These are phyloP conservation scores for Natrix natrix DNA, from an alignment of 2,797 vertebrate genomes.

Conservation along the genomic window DNA sequence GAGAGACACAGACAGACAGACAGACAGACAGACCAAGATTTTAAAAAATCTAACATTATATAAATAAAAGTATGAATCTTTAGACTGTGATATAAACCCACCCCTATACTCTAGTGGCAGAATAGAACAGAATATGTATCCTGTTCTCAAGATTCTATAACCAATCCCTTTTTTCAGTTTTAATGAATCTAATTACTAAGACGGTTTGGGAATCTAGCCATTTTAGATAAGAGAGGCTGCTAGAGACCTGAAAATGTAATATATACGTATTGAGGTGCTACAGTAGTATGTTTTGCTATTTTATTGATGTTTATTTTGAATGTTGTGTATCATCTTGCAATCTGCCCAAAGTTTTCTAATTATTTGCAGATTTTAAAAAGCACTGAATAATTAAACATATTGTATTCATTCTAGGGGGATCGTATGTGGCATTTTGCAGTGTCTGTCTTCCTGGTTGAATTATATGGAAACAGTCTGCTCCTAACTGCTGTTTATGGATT, in stretches of 20 bases:
- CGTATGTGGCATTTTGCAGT: slow-evolving; percentile 99
- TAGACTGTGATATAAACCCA: neutral
- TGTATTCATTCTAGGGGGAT: slow-evolving; percentile 81
- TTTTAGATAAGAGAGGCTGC: neutral
- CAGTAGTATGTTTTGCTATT: neutral
- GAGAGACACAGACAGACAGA: no score
- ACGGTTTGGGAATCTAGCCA: neutral
- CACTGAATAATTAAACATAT: neutral
- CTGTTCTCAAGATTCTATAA: neutral
- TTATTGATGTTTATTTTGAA: neutral
- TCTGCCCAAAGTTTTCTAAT: neutral
- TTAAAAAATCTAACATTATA: no score
- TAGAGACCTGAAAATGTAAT: neutral
- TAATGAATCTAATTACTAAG: neutral
- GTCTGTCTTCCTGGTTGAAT: slow-evolving; percentile 94
- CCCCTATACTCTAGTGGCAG: neutral
- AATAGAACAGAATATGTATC: neutral
- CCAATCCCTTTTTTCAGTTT: neutral
- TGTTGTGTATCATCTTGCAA: neutral
- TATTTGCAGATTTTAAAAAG: neutral
- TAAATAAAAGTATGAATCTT: no score
- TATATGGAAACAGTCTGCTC: slow-evolving; percentile 96
- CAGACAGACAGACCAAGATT: no score
- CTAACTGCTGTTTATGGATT: slow-evolving; percentile 95
- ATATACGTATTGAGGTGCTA: neutral